These are phyloP conservation scores for Pollenia labialis DNA, from an alignment of 2,888 invertebrate species.

Conservation along the genomic window DNA sequence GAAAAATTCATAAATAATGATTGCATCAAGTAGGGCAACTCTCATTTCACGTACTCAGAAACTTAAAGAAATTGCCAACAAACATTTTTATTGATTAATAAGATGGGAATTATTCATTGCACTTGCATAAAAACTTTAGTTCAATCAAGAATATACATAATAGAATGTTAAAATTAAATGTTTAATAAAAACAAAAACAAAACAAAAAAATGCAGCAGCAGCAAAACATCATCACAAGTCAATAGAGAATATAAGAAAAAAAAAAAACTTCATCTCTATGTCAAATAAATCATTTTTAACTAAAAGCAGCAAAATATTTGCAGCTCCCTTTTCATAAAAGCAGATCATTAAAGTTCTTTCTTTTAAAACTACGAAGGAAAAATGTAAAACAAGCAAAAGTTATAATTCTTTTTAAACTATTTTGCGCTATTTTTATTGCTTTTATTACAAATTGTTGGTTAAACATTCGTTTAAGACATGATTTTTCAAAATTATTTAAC, in stretches of 20 bases:
- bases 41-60: not conserved
- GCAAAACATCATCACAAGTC: not conserved
- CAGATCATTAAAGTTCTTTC: slow-evolving; percentile 34
- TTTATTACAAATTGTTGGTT: slow-evolving; percentile 70
- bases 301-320: slow-evolving; percentile 8
- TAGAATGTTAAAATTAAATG: slow-evolving; percentile 6
- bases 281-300: slow-evolving; percentile 63
- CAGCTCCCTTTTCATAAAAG: slow-evolving; percentile 1
- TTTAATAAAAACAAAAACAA: slow-evolving; percentile 4
- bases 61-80: slow-evolving; percentile 30
- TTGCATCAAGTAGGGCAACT: not conserved
- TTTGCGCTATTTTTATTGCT: slow-evolving; percentile 44
- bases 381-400: not conserved
- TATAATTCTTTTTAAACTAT: slow-evolving; percentile 33
- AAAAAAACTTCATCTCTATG: slow-evolving; percentile 53
- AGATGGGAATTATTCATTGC: slow-evolving; percentile 51
- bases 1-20: no score
- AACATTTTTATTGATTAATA: slow-evolving; percentile 63
- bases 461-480: slow-evolving; percentile 68
- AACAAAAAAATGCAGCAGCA: not conserved
- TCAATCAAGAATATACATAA: slow-evolving; percentile 17
- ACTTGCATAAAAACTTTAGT: slow-evolving; percentile 14
- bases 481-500: slow-evolving; percentile 54
- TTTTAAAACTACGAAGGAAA: not conserved
- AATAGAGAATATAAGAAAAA: not conserved